Base-by-base conservation (phyloP, 2,113 vertebrate species). In the Chascanopsetta lugubris region DNA sequence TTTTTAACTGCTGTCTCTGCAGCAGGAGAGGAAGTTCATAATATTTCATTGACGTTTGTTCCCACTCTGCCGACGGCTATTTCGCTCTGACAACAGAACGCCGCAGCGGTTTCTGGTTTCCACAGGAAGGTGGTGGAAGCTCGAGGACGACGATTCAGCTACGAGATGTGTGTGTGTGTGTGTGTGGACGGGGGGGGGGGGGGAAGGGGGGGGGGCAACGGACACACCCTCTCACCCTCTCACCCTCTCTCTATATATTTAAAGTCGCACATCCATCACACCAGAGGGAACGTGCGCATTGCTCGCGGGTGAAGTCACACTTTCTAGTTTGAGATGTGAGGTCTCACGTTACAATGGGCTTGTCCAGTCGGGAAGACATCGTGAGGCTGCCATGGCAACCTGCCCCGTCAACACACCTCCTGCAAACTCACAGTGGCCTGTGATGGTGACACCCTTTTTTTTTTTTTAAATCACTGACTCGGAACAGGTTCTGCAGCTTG, bases 41-140 rank as follows among this genome's bases (percentile, higher is more conserved):
- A 87, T 87, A 81, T 88, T 83, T 86, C 78, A 87, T 63, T 69
- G 79, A 69, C 68, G 79, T 87, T 85, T 80, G 72, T 85, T 87
- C 77, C 84, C 66, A 46, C 82, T 64, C 49, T 55, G 47, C 1
- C 2, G 72, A 29, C 67, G 46, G 48, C 24, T 62, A 60, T 61
- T 57, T 38, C 21, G 29, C 64, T 70, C 47, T 0, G 21, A 78
- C 75, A 80, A 63, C 68, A 78, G 63, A 61, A 68, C 50, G 7
- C 57, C 5, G 40, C 3, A 9, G 51, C 56, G 70, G 75, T 61
- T 72, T 82, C 83, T 68, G 80, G 71, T 88, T 87, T 90, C 87
- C 83, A 86, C 80, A 85, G 89, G 87, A 86, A 86, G 60, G 27
- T 34, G 20, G 32, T 42, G 73, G 67, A 84, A 83, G 75, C 71